Conservation (phyloP, 1,140 invertebrate genomes). For the Temnothorax nylanderi region DNA sequence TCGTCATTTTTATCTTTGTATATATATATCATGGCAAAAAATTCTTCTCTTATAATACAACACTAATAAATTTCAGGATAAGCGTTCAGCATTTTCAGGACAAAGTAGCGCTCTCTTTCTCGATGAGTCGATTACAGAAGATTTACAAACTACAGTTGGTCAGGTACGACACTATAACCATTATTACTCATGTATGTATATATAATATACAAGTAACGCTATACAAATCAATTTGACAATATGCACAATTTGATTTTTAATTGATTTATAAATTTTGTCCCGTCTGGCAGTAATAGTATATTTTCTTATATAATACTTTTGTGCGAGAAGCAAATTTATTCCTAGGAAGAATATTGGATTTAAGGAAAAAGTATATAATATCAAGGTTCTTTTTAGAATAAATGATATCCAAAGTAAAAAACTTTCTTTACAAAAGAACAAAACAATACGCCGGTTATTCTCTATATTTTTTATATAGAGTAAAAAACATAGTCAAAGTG, state of each 20-base stretch:
- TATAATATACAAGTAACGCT: not conserved
- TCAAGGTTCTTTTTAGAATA: not conserved
- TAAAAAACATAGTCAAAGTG: not conserved
- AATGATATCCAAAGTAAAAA: not conserved
- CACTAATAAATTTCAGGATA: not conserved
- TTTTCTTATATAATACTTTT: not conserved
- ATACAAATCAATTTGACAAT: constrained; percentile 25
- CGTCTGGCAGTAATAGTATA: constrained; percentile 61
- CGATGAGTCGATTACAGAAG: not conserved
- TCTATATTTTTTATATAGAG: not conserved
- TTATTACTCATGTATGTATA: not conserved
- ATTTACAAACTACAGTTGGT: not conserved
- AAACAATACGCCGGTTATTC: not conserved
- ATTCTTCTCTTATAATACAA: not conserved
- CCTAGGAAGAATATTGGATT: not conserved
- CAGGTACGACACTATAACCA: constrained; percentile 25
- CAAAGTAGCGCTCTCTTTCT: not conserved
- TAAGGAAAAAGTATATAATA: not conserved
- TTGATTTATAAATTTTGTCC: constrained; percentile 7
- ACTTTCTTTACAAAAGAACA: not conserved
- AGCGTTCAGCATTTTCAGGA: not conserved
- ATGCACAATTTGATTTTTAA: constrained; percentile 5
- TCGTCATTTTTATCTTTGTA: not conserved
- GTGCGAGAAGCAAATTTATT: not conserved
- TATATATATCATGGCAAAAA: not conserved